Evolutionary conservation across 2,888 invertebrate species (phyloP).

Genomic region (Xestia xanthographa): DNA sequence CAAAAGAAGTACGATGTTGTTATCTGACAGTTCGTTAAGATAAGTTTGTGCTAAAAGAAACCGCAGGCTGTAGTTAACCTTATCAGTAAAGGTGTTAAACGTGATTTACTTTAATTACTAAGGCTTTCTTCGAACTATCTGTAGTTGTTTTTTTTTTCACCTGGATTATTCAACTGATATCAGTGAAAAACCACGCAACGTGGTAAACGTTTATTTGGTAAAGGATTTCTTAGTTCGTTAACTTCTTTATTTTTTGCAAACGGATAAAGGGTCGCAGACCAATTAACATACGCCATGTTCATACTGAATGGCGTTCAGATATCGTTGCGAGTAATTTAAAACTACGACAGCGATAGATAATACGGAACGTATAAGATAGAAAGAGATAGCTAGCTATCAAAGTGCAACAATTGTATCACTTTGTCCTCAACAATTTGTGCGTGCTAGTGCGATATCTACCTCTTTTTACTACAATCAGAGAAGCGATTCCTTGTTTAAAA

Average conservation of each 20-base stretch:
- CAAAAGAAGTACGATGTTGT: slow-evolving; percentile 25
- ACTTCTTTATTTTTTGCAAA: background rate
- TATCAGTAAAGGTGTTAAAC: slow-evolving; percentile 61
- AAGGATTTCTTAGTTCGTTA: background rate
- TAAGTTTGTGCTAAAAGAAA: slow-evolving; percentile 41
- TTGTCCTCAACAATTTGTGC: too few relatives aligned
- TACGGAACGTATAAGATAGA: too few relatives aligned
- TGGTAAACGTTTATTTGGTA: background rate
- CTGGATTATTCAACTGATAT: background rate
- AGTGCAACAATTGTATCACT: too few relatives aligned
- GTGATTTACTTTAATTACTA: slow-evolving; percentile 54
- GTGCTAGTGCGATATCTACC: too few relatives aligned
- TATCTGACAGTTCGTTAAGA: slow-evolving; percentile 36
- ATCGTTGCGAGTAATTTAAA: too few relatives aligned
- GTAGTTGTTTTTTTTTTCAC: background rate
- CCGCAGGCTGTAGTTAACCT: slow-evolving; percentile 26
- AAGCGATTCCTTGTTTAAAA: background rate
- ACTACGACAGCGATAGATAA: too few relatives aligned
- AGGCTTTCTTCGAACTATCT: slow-evolving; percentile 8
- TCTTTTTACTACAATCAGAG: too few relatives aligned
- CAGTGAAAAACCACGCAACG: background rate
- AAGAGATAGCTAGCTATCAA: too few relatives aligned
- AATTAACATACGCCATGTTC: too few relatives aligned
- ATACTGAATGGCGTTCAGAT: too few relatives aligned
- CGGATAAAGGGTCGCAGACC: background rate